Percentiles rank a stretch among this genome's conserved stretches.
These are phyloP conservation scores for Ceraclea dissimilis DNA, from an alignment of 2,888 invertebrate species.

Conservation along the genomic window DNA sequence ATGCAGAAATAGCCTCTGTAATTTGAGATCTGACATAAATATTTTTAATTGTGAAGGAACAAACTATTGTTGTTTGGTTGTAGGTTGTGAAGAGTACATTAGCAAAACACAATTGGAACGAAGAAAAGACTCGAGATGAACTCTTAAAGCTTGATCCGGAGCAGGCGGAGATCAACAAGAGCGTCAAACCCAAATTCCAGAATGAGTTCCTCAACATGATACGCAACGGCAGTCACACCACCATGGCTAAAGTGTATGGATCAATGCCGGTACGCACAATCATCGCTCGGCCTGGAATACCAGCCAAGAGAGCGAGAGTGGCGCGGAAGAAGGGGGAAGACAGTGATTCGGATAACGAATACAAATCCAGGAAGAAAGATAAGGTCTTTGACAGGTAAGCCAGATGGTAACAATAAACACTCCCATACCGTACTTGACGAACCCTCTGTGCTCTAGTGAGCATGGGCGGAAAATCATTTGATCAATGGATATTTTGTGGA, in stretches of 20 bases:
- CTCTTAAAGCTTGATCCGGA: slow-evolving; percentile 44
- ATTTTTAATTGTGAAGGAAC: too few relatives aligned
- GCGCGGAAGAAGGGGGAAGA: slow-evolving; percentile 36
- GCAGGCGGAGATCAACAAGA: slow-evolving; percentile 37
- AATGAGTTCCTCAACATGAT: slow-evolving; percentile 13
- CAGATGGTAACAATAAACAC: too few relatives aligned
- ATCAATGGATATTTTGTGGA: too few relatives aligned
- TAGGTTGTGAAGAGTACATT: slow-evolving; percentile 50
- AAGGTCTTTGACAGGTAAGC: slow-evolving; percentile 59
- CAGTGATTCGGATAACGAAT: slow-evolving; percentile 53
- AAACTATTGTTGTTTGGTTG: slow-evolving; percentile 18
- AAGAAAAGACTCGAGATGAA: slow-evolving; percentile 49
- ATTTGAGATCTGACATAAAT: too few relatives aligned
- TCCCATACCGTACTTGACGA: too few relatives aligned
- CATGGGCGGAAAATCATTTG: too few relatives aligned
- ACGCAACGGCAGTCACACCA: slow-evolving; percentile 1
- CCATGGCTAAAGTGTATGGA: background rate
- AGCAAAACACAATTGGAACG: slow-evolving; percentile 49
- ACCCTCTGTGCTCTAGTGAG: too few relatives aligned
- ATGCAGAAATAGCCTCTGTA: background rate
- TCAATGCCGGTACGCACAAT: background rate
- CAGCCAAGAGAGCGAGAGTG: slow-evolving; percentile 8
- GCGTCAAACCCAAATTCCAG: slow-evolving; percentile 38
- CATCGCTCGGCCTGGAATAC: background rate
- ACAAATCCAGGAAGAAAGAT: slow-evolving; percentile 51